Evolutionary conservation across 2,797 vertebrate species (phyloP), one percentile per base, ranked within the genome.

Genomic region (Alouatta caraya): DNA sequence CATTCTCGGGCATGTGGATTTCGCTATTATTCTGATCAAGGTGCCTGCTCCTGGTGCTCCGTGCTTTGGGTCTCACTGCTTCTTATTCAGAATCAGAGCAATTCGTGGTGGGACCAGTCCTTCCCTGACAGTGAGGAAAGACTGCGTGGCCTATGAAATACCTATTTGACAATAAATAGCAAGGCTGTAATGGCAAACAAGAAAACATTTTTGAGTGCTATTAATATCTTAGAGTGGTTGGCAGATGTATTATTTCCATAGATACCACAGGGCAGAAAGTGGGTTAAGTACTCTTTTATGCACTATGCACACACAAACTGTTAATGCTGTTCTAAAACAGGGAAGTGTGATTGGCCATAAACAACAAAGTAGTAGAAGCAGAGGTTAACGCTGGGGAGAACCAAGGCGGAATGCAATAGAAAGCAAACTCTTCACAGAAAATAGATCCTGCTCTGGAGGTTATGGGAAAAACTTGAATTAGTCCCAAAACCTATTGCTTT

Each of bases 181-280:
- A 76, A n/a, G 64, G 44, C 28, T 75, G 15, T 42, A 70, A 46
- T 39, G 52, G n/a, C 55, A 30, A 24, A 50, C 5, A 21, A 55
- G 14, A n/a, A 55, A 37, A 30, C 7, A 44, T 76, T 90, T 37
- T 37, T 73, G 83, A 86, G 82, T 48, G 48, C 48, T 92, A 48
- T 95, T 88, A 79, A 82, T 94, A 79, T 81, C 87, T 76, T 50
- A 37, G 50, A 76, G 55, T 67, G 89, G 57, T 55, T 57, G 30
- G 59, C 67, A 82, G 42, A 24, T 76, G 52, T n/a, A 19, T 72
- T 80, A 87, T 84, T 92, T 96, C 80, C 52, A 85, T 57, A 96
- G 96, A 57, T 70, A 82, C 61, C 78, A 82, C 70, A 21, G 79
- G 78, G 67, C 2, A 28, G 82, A 48, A 94, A 93, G 80, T 87